Conservation (phyloP, 2,888 invertebrate species). For the Acanthosepion lycidas region DNA sequence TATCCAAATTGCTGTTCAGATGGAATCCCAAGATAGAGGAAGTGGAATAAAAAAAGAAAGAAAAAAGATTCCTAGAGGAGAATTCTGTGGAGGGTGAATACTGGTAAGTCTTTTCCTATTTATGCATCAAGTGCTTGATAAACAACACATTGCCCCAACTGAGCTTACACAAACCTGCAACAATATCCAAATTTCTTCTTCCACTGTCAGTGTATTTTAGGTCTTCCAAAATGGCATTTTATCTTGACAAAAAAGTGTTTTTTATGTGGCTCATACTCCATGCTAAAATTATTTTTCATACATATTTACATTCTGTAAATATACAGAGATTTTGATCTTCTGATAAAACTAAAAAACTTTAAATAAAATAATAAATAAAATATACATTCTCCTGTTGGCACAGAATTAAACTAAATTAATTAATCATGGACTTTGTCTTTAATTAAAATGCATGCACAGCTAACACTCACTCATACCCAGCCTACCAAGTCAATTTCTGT, state of each 20-base stretch:
- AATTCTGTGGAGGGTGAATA: background rate
- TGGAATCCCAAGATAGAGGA: background rate
- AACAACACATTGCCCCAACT: background rate
- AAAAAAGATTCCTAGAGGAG: background rate
- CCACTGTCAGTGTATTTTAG: background rate
- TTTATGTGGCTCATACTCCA: no score
- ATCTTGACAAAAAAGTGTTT: background rate
- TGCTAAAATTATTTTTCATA: no score
- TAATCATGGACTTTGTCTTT: no score
- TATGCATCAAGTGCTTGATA: background rate
- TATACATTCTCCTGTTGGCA: no score
- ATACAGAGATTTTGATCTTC: no score
- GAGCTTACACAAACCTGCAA: background rate
- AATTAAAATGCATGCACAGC: no score
- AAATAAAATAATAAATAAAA: no score
- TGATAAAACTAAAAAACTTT: no score
- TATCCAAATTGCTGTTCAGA: background rate
- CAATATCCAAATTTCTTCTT: background rate
- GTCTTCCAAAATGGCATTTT: background rate
- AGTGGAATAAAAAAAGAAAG: background rate
- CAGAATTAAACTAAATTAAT: no score
- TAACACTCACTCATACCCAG: no score
- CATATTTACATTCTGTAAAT: no score
- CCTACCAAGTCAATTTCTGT: no score
- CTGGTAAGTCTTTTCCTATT: background rate